These are phyloP conservation scores for Octopus sinensis DNA, from an alignment of 1,140 invertebrate genomes.

Conservation along the genomic window DNA sequence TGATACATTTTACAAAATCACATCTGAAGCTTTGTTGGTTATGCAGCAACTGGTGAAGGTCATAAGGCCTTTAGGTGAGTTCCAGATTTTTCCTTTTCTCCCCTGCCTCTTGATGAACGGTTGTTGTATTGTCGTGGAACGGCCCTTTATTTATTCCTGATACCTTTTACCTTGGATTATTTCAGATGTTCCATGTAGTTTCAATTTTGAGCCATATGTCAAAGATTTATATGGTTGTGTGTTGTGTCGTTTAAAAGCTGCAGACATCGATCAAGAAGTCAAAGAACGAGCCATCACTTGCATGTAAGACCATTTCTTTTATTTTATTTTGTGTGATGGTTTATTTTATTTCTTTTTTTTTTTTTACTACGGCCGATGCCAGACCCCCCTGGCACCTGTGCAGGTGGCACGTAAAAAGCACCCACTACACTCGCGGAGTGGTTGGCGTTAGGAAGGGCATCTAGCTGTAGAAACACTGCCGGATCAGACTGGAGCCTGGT, in stretches of 20 bases:
- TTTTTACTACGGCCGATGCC: neutral
- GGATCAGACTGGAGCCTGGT: no score
- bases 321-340: neutral
- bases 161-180: neutral
- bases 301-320: slow-evolving; percentile 63
- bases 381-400: neutral
- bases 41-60: slow-evolving; percentile 93
- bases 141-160: neutral
- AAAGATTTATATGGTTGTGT: slow-evolving; percentile 81
- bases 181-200: slow-evolving; percentile 58
- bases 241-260: slow-evolving; percentile 77
- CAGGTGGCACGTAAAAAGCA: no score
- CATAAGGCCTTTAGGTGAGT: slow-evolving; percentile 78
- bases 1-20: slow-evolving; percentile 98
- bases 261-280: slow-evolving; percentile 97
- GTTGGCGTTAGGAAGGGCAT: no score
- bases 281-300: slow-evolving; percentile 96
- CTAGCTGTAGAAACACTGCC: no score
- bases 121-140: neutral
- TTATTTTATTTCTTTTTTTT: neutral
- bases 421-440: no score
- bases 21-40: slow-evolving; percentile 88
- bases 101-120: neutral
- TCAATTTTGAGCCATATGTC: slow-evolving; percentile 77
- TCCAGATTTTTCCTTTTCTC: neutral